These are phyloP conservation scores for Nomada ruficornis DNA, from an alignment of 2,888 invertebrate species.

Conservation along the genomic window DNA sequence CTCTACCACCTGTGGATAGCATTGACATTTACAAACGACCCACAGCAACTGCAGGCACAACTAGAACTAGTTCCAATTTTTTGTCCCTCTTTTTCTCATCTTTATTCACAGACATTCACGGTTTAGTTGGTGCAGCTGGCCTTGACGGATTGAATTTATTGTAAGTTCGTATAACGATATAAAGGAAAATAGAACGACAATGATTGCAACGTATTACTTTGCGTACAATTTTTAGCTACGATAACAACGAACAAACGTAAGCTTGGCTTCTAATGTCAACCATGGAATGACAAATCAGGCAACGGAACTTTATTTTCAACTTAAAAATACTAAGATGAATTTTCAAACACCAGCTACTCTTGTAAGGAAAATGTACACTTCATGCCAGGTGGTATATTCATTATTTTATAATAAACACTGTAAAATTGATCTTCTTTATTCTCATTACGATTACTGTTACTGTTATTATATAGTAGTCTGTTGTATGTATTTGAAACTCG, in stretches of 20 bases:
- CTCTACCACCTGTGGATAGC: slow-evolving; percentile 91
- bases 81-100: slow-evolving; percentile 87
- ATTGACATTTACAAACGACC: slow-evolving; percentile 89
- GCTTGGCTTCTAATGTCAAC: neutral
- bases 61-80: slow-evolving; percentile 76
- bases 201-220: neutral
- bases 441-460: neutral
- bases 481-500: slow-evolving; percentile 11
- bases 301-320: slow-evolving; percentile 19
- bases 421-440: slow-evolving; percentile 10
- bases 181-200: neutral
- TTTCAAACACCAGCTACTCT: slow-evolving; percentile 30
- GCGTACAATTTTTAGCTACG: slow-evolving; percentile 49
- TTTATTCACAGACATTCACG: slow-evolving; percentile 87
- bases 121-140: slow-evolving; percentile 47
- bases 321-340: slow-evolving; percentile 3
- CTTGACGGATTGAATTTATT: slow-evolving; percentile 66
- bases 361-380: slow-evolving; percentile 26
- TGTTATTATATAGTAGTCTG: neutral
- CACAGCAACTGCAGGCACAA: slow-evolving; percentile 71
- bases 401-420: slow-evolving; percentile 10
- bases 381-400: slow-evolving; percentile 17
- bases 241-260: slow-evolving; percentile 54
- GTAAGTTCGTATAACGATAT: slow-evolving; percentile 63
- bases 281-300: neutral